Conservation (phyloP, 2,797 vertebrate genomes). For the Phrynocephalus forsythii region DNA sequence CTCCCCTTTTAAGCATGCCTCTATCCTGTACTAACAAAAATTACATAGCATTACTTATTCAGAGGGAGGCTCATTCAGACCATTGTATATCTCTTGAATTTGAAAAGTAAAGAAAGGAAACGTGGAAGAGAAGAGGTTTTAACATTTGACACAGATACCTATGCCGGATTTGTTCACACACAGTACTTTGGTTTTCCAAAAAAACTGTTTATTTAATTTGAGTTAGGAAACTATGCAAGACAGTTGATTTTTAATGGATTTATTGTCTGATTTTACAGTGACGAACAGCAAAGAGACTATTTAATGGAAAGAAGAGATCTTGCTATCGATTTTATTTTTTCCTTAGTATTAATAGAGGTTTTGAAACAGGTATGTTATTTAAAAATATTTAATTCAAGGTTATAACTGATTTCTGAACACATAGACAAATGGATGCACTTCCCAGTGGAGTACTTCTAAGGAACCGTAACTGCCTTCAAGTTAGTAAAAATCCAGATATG, state of each 20-base stretch:
- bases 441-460: background rate
- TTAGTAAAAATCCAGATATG: background rate
- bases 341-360: constrained; percentile 97
- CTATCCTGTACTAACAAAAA: background rate
- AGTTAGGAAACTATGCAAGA: constrained; percentile 6
- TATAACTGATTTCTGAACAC: background rate
- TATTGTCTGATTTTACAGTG: constrained; percentile 83
- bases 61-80: background rate
- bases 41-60: background rate
- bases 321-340: constrained; percentile 99
- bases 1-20: too few species aligned
- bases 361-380: constrained; percentile 91
- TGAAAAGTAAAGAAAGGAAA: constrained; percentile 25
- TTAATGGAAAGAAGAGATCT: constrained; percentile 97
- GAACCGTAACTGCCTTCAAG: background rate
- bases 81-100: background rate
- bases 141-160: constrained; percentile 20
- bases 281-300: constrained; percentile 98
- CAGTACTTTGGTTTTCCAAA: constrained; percentile 29
- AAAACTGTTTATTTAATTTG: constrained; percentile 31
- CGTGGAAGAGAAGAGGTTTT: background rate
- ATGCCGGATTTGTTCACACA: constrained; percentile 6
- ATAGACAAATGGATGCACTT: background rate
- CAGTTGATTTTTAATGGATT: constrained; percentile 26
- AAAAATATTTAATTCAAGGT: constrained; percentile 6